Conservation (phyloP, 2,888 invertebrate genomes). For the Cecidostiba fungosa region DNA sequence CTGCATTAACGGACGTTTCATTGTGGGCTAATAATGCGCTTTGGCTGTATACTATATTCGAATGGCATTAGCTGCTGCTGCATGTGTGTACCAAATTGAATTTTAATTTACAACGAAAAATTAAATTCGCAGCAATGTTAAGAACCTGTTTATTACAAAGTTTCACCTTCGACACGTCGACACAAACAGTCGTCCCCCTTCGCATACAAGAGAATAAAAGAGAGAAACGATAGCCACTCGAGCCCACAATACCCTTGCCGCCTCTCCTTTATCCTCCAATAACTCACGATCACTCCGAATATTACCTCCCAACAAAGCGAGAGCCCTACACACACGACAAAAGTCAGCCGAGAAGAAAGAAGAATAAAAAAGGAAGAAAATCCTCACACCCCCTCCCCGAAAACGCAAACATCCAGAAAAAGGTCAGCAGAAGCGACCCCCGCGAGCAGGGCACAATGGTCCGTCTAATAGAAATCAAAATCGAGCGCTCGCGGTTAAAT, state of each 20-base stretch:
- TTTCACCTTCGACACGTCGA: background rate
- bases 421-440: constrained; percentile 64
- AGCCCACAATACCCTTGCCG: background rate
- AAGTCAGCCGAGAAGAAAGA: background rate
- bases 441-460: constrained; percentile 75
- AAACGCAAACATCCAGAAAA: constrained; percentile 12
- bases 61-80: background rate
- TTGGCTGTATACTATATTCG: background rate
- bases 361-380: background rate
- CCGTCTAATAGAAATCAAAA: constrained; percentile 78
- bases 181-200: background rate
- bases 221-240: background rate
- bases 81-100: background rate
- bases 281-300: constrained; percentile 38
- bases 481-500: constrained; percentile 65
- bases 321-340: constrained; percentile 16
- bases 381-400: constrained; percentile 6
- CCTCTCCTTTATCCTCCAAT: background rate
- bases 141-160: too few species aligned
- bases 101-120: background rate
- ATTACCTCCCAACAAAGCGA: background rate
- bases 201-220: background rate
- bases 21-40: constrained; percentile 4
- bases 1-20: constrained; percentile 31
- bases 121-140: background rate